Evolutionary conservation across 2,888 invertebrate species (phyloP).

Genomic region (Nomada ruficornis): DNA sequence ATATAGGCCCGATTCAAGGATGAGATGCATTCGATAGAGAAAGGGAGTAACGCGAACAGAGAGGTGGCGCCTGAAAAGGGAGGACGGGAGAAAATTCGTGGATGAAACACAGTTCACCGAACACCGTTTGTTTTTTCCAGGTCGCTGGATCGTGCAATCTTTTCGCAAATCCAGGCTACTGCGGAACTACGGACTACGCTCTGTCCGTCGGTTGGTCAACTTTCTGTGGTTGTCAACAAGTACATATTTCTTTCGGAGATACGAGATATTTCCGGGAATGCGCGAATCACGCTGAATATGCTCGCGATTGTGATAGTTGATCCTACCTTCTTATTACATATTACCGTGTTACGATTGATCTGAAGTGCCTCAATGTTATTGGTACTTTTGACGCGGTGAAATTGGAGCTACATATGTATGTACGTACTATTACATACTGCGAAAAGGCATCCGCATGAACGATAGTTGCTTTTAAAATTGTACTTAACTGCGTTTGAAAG

Average conservation of each 20-base stretch:
- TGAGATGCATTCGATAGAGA: slow-evolving; percentile 45
- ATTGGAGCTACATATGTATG: no score
- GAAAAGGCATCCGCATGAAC: background rate
- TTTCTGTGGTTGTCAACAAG: slow-evolving; percentile 65
- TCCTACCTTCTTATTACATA: slow-evolving; percentile 13
- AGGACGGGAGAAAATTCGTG: slow-evolving; percentile 65
- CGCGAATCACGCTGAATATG: slow-evolving; percentile 26
- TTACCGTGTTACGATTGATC: slow-evolving; percentile 13
- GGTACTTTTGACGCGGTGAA: slow-evolving; percentile 21
- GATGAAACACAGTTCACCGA: slow-evolving; percentile 81
- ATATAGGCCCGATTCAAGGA: slow-evolving; percentile 44
- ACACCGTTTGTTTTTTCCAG: slow-evolving; percentile 84
- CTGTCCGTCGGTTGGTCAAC: slow-evolving; percentile 58
- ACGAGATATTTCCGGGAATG: slow-evolving; percentile 31
- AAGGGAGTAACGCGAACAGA: slow-evolving; percentile 2
- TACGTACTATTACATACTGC: background rate
- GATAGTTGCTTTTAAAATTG: background rate
- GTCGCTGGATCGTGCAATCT: slow-evolving; percentile 83
- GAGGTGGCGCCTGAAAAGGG: slow-evolving; percentile 34
- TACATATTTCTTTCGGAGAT: slow-evolving; percentile 59
- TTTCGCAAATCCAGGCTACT: slow-evolving; percentile 83
- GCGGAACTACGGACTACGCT: slow-evolving; percentile 71
- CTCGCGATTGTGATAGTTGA: background rate
- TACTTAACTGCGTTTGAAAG: slow-evolving; percentile 3
- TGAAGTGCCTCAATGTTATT: slow-evolving; percentile 28